phyloP scores from a whole-genome alignment of 2,888 invertebrate genomes.

The Archips xylosteana region DNA sequence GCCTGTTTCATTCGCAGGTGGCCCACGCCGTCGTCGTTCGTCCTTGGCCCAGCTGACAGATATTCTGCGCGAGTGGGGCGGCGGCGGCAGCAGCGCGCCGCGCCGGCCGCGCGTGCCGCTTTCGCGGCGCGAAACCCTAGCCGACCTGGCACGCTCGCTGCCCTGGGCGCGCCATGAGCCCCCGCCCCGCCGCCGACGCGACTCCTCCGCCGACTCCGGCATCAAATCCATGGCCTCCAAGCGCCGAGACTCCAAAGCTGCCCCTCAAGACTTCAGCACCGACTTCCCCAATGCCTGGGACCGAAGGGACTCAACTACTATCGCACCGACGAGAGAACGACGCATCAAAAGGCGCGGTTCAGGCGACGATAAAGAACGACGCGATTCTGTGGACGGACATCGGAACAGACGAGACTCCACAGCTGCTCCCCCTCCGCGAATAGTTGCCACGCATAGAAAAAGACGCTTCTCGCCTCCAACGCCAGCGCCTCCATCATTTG shows the following conservation, averaged over 20 bases:
- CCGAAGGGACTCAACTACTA: slow-evolving; percentile 87
- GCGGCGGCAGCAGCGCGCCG: slow-evolving; percentile 83
- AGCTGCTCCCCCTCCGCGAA: slow-evolving; percentile 86
- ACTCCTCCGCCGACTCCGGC: slow-evolving; percentile 95
- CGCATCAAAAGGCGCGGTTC: slow-evolving; percentile 86
- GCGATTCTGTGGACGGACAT: slow-evolving; percentile 89
- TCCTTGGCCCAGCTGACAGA: slow-evolving; percentile 96
- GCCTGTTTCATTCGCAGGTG: slow-evolving; percentile 66
- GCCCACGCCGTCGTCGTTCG: slow-evolving; percentile 91
- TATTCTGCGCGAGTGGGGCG: slow-evolving; percentile 94
- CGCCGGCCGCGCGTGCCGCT: slow-evolving; percentile 88
- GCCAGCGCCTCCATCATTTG: slow-evolving; percentile 82
- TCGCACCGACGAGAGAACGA: slow-evolving; percentile 76
- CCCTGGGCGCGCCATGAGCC: slow-evolving; percentile 91
- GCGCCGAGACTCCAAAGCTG: slow-evolving; percentile 90
- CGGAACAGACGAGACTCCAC: slow-evolving; percentile 90
- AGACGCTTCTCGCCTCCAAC: slow-evolving; percentile 75
- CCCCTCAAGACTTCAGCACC: slow-evolving; percentile 87
- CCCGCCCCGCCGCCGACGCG: slow-evolving; percentile 90
- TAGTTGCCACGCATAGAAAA: slow-evolving; percentile 87
- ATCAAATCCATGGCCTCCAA: slow-evolving; percentile 91
- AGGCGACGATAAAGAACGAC: slow-evolving; percentile 85
- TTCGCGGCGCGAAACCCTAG: slow-evolving; percentile 93
- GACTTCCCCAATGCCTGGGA: slow-evolving; percentile 91
- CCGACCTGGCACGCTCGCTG: slow-evolving; percentile 93